Conservation (phyloP, 2,888 invertebrate species). For the Drosophila algonquin region DNA sequence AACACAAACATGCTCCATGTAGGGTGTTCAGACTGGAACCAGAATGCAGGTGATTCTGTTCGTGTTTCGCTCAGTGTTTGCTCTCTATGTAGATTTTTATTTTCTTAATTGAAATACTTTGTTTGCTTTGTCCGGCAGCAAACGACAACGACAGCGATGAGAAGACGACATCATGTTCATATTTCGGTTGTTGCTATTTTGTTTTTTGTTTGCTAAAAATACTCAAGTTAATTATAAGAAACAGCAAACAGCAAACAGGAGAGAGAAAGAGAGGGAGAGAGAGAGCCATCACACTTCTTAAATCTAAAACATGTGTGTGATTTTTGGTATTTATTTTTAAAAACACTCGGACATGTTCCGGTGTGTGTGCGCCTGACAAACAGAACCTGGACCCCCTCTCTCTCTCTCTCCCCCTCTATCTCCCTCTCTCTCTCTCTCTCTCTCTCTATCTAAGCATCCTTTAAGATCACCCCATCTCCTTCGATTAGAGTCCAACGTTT, state of each 20-base stretch:
- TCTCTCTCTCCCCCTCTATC: too few species aligned
- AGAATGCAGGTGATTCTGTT: background rate
- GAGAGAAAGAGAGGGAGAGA: slow-evolving; percentile 11
- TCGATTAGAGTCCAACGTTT: background rate
- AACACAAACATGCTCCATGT: too few species aligned
- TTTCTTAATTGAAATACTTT: slow-evolving; percentile 67
- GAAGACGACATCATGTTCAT: slow-evolving; percentile 21
- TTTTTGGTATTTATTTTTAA: slow-evolving; percentile 77
- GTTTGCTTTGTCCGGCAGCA: slow-evolving; percentile 38
- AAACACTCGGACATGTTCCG: slow-evolving; percentile 11
- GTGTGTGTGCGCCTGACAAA: background rate
- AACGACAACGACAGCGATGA: background rate
- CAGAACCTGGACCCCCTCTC: background rate
- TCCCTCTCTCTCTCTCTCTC: background rate
- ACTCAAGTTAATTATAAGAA: slow-evolving; percentile 77
- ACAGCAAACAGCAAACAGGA: slow-evolving; percentile 18
- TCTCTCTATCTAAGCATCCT: background rate
- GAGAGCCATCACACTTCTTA: slow-evolving; percentile 50
- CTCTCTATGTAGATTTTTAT: slow-evolving; percentile 19
- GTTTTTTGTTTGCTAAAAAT: slow-evolving; percentile 66
- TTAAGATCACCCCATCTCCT: background rate
- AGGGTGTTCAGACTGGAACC: too few species aligned
- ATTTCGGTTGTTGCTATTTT: slow-evolving; percentile 18
- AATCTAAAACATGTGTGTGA: slow-evolving; percentile 77
- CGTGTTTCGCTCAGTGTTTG: slow-evolving; percentile 26